Evolutionary conservation across 2,888 invertebrate species (phyloP).

Genomic region (Leucophenga montana): DNA sequence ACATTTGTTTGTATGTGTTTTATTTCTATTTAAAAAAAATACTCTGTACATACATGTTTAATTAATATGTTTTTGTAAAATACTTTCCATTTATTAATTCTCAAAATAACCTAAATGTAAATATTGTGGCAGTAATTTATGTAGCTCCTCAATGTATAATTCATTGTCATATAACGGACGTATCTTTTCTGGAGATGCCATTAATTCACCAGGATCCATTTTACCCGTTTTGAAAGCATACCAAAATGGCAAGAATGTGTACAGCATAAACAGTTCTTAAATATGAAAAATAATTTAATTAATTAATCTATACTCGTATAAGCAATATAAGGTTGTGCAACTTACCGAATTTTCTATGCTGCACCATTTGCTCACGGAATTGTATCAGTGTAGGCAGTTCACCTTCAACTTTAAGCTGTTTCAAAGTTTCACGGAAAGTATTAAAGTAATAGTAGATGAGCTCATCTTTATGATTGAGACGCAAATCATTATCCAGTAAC

Average conservation of each 20-base stretch:
- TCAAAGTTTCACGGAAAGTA: slow-evolving; percentile 47
- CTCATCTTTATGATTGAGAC: slow-evolving; percentile 45
- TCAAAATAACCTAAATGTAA: slow-evolving; percentile 54
- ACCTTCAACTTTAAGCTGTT: slow-evolving; percentile 49
- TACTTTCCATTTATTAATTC: background rate
- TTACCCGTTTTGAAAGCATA: slow-evolving; percentile 15
- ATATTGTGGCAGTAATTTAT: slow-evolving; percentile 44
- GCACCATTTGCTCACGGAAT: slow-evolving; percentile 48
- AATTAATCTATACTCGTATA: background rate
- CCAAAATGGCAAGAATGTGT: slow-evolving; percentile 36
- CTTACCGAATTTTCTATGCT: slow-evolving; percentile 49
- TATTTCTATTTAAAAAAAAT: too few relatives aligned
- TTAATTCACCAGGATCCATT: slow-evolving; percentile 22
- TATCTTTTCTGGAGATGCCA: slow-evolving; percentile 12
- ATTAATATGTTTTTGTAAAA: too few relatives aligned
- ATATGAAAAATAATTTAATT: background rate
- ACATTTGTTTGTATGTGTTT: too few relatives aligned
- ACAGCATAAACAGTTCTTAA: slow-evolving; percentile 36
- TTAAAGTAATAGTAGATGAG: slow-evolving; percentile 54
- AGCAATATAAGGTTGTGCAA: too few relatives aligned
- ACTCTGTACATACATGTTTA: too few relatives aligned
- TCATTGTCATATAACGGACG: slow-evolving; percentile 28
- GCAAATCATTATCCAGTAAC: slow-evolving; percentile 47
- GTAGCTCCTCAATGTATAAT: slow-evolving; percentile 31
- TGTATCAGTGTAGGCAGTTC: slow-evolving; percentile 45